Evolutionary conservation across 2,113 vertebrate species (phyloP), one percentile per base, ranked within the genome.

Genomic region (Cottus gobio): DNA sequence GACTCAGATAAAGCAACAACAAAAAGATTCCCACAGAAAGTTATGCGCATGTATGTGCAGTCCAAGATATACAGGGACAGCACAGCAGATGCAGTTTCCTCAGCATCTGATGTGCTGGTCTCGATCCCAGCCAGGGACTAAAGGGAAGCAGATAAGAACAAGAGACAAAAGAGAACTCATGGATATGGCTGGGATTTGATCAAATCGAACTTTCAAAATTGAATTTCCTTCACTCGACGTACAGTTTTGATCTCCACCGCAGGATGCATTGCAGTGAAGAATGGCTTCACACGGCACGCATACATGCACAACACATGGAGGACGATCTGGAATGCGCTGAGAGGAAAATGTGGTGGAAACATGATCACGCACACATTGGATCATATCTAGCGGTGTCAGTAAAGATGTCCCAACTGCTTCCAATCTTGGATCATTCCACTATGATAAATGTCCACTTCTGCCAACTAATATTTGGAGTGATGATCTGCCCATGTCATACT

Each of bases 21-120:
- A 56, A 61, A 73, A 72, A 50, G 18, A 79, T 79, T 63, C 71
- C 69, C 81, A 77, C 64, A 36, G 56, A 83, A 79, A 79, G 68
- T 31, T 39, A 12, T 34, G 26, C 39, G 72, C 62, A 73, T 20
- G 12, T 7, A 28, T 76, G 57, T 28, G 50, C 50, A 62, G 22
- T 67, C 62, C 57, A 86, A 85, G 54, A 30, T 36, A 71, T 24
- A 85, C 63, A 82, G 37, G 37, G 30, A 71, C 69, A 26, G 78
- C 71, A 86, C n/a, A n/a, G n/a, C n/a, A 61, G 80, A 74, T 28
- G n/a, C n/a, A 42, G 42, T 57, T 65, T 52, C 46, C 50, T 66
- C 9, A 8, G 73, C 11, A 78, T 74, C 66, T n/a, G 34, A 73
- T 71, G 58, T 31, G 66, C 18, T 66, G 39, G 13, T 48, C 3